Conservation (phyloP, 2,888 invertebrate genomes). For the Drosophila peninsularis region DNA sequence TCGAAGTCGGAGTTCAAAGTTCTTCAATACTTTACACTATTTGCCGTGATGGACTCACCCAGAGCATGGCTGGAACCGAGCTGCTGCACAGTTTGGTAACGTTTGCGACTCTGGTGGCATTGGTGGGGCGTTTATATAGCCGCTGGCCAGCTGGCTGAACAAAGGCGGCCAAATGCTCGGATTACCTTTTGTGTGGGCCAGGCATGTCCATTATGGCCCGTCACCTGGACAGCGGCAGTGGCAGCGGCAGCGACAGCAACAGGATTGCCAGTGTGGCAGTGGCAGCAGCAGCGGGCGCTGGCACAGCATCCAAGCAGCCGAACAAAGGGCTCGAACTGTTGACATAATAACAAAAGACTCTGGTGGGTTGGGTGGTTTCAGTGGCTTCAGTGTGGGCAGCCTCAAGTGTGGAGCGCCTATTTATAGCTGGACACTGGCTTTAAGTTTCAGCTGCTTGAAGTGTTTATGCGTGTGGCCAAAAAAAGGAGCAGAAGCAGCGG, state of each 20-base stretch:
- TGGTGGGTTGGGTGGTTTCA: slow-evolving; percentile 8
- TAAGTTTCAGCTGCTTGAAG: slow-evolving; percentile 28
- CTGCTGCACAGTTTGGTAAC: slow-evolving; percentile 45
- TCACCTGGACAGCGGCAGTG: slow-evolving; percentile 66
- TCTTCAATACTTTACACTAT: not conserved
- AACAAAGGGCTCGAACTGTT: slow-evolving; percentile 69
- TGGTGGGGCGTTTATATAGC: slow-evolving; percentile 55
- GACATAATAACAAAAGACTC: slow-evolving; percentile 65
- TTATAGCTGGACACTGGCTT: slow-evolving; percentile 39
- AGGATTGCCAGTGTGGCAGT: slow-evolving; percentile 1
- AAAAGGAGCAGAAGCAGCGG: not conserved
- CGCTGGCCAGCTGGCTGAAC: slow-evolving; percentile 44
- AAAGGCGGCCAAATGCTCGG: slow-evolving; percentile 63
- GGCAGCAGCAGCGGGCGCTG: slow-evolving; percentile 7
- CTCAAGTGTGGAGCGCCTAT: slow-evolving; percentile 57
- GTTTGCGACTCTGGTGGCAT: slow-evolving; percentile 42
- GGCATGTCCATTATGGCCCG: slow-evolving; percentile 67
- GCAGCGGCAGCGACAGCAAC: not conserved
- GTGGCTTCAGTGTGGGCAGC: slow-evolving; percentile 3
- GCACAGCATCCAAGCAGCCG: slow-evolving; percentile 16
- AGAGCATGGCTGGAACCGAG: slow-evolving; percentile 65
- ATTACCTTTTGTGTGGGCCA: slow-evolving; percentile 72
- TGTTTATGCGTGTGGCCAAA: slow-evolving; percentile 31
- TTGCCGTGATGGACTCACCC: slow-evolving; percentile 59
- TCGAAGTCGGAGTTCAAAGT: not conserved